Percentiles rank a stretch among this genome's conserved stretches.
Evolutionary conservation across 2,888 invertebrate species (phyloP).

Genomic region (Ctena decussata): DNA sequence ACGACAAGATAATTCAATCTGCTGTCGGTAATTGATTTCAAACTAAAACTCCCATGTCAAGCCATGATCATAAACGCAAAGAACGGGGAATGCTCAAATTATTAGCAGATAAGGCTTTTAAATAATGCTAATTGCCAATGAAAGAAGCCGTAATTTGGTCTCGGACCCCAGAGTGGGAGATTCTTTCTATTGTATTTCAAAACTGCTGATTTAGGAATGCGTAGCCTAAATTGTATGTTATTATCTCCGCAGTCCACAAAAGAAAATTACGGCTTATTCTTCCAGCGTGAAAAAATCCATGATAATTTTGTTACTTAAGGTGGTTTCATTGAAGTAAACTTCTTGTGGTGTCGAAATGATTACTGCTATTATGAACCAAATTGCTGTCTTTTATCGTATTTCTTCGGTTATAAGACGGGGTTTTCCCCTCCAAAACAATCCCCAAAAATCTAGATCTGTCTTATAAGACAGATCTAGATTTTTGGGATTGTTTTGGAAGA

Average conservation of each 20-base stretch:
- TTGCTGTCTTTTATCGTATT: neutral
- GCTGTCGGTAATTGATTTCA: conserved; percentile 1
- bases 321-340: neutral
- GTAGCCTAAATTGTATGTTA: neutral
- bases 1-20: conserved; percentile 3
- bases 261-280: neutral
- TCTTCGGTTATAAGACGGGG: no score
- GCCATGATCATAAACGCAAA: neutral
- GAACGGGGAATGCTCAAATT: neutral
- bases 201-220: conserved; percentile 1
- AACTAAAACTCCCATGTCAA: neutral
- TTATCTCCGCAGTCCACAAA: neutral
- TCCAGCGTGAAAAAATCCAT: neutral
- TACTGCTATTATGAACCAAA: neutral
- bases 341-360: conserved; percentile 6
- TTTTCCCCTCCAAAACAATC: no score
- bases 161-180: neutral
- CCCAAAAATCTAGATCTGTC: no score
- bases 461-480: no score
- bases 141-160: neutral
- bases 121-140: neutral
- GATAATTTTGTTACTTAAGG: conserved; percentile 1
- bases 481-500: no score
- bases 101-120: neutral
- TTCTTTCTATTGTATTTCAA: neutral